Percentiles rank a stretch among this genome's conserved stretches.
phyloP scores from a whole-genome alignment of 1,140 invertebrate genomes.

The Drosophila lowei region DNA sequence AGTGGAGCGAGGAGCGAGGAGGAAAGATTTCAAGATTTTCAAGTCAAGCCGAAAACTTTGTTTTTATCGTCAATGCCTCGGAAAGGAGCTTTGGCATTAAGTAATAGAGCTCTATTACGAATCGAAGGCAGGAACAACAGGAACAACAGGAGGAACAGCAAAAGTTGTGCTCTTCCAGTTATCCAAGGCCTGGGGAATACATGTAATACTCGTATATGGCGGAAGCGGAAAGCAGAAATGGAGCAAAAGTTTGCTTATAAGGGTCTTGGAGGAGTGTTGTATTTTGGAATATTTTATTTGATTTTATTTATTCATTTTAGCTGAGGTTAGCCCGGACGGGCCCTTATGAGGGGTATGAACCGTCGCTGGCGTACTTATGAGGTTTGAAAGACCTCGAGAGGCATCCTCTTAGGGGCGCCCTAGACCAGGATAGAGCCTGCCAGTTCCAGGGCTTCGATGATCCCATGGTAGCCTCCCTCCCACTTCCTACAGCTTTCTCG shows the following conservation, averaged over 20 bases:
- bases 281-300: no score
- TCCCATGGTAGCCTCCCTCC: no score
- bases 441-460: no score
- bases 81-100: constrained; percentile 67
- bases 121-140: constrained; percentile 18
- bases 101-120: constrained; percentile 61
- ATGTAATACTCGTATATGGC: neutral
- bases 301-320: no score
- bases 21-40: constrained; percentile 64
- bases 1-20: constrained; percentile 30
- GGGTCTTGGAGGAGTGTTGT: no score
- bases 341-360: no score
- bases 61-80: constrained; percentile 55
- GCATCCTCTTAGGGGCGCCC: no score
- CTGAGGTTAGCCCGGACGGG: no score
- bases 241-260: neutral
- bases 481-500: no score
- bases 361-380: no score
- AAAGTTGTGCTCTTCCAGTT: constrained; percentile 21
- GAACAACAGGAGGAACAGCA: neutral
- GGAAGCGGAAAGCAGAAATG: neutral
- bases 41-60: constrained; percentile 47
- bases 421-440: no score
- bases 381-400: no score
- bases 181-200: constrained; percentile 2